Percentiles rank a stretch among this genome's conserved stretches.
Conservation (phyloP, 2,797 vertebrate genomes). For the Crocidura indochinensis region DNA sequence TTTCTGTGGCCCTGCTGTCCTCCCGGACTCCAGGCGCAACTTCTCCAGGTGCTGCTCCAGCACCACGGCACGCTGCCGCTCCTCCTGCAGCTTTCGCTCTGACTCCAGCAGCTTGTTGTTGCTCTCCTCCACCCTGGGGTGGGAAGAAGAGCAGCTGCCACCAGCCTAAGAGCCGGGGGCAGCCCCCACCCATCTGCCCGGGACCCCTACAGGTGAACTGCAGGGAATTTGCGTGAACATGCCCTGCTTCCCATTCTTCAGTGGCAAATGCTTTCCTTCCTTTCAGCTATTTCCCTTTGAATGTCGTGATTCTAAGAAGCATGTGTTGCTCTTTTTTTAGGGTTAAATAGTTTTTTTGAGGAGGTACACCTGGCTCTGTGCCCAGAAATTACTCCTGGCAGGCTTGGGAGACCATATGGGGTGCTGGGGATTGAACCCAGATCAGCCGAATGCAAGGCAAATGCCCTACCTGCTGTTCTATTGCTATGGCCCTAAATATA, state of each 20-base stretch:
- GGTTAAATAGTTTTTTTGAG: not conserved
- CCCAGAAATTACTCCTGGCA: too few relatives aligned
- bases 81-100: conserved; percentile 89
- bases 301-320: not conserved
- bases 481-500: not conserved
- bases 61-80: conserved; percentile 74
- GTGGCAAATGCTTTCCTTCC: not conserved
- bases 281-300: not conserved
- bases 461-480: too few relatives aligned
- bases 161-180: not conserved
- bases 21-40: conserved; percentile 86
- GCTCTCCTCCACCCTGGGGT: conserved; percentile 90
- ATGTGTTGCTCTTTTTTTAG: conserved; percentile 5
- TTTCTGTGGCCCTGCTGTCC: conserved; percentile 54
- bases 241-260: not conserved
- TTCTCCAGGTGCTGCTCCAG: conserved; percentile 91
- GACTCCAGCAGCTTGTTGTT: conserved; percentile 86
- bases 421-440: too few relatives aligned
- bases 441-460: too few relatives aligned
- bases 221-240: not conserved
- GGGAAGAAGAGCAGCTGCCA: not conserved
- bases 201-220: too few relatives aligned
- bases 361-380: too few relatives aligned
- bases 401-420: too few relatives aligned
- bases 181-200: not conserved